Evolutionary conservation across 2,888 invertebrate species (phyloP).

Genomic region (Conistra vaccinii): DNA sequence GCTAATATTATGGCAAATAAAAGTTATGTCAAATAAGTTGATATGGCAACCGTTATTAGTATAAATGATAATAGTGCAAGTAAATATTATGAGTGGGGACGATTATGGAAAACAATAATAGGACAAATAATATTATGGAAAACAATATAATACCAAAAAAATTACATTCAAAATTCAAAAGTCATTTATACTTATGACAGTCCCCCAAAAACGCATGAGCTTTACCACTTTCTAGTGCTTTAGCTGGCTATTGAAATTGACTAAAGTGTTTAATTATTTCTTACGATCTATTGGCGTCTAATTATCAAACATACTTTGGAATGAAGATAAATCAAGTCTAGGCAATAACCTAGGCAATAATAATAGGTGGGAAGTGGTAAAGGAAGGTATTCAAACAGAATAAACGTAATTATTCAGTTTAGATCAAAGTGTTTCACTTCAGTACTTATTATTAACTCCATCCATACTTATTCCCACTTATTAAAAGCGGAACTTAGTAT

Average conservation of each 20-base stretch:
- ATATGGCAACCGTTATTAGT: too few species aligned
- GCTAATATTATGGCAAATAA: too few species aligned
- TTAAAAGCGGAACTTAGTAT: not conserved
- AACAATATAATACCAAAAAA: too few species aligned
- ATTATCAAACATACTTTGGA: not conserved
- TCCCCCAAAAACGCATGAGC: too few species aligned
- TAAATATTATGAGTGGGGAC: too few species aligned
- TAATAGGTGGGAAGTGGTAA: not conserved
- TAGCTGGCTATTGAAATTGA: not conserved
- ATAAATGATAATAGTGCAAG: too few species aligned
- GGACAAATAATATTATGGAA: too few species aligned
- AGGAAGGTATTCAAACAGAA: not conserved
- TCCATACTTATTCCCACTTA: not conserved
- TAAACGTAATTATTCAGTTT: not conserved
- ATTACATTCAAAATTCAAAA: too few species aligned
- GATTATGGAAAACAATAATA: too few species aligned
- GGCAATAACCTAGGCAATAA: not conserved
- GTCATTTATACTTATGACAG: too few species aligned
- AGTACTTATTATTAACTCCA: not conserved
- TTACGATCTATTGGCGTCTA: not conserved
- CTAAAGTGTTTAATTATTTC: not conserved
- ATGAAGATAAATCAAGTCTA: not conserved
- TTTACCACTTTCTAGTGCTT: too few species aligned
- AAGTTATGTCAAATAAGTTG: too few species aligned
- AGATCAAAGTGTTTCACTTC: not conserved